Evolutionary conservation across 2,888 invertebrate species (phyloP).

Genomic region (Protodeltote pygarga): DNA sequence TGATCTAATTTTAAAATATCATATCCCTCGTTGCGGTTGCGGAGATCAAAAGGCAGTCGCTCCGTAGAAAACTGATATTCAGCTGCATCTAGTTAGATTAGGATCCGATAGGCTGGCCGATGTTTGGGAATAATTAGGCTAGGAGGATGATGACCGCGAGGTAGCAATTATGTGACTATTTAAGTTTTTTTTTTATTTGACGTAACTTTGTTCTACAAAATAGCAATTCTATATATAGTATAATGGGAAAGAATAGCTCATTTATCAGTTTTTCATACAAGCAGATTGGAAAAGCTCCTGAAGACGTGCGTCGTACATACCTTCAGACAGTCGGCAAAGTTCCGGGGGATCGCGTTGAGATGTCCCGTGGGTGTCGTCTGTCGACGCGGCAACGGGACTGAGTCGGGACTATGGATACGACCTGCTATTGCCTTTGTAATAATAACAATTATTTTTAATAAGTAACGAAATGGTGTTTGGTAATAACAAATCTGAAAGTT

Average conservation of each 20-base stretch:
- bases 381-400: slow-evolving; percentile 45
- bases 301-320: slow-evolving; percentile 20
- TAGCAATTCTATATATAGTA: no score
- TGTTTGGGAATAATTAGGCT: no score
- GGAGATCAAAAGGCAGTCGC: no score
- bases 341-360: slow-evolving; percentile 43
- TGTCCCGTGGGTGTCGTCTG: slow-evolving; percentile 72
- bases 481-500: neutral
- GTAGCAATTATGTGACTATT: no score
- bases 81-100: no score
- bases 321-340: slow-evolving; percentile 28
- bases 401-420: slow-evolving; percentile 6
- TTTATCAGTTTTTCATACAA: slow-evolving; percentile 4
- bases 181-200: no score
- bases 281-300: slow-evolving; percentile 38
- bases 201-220: no score
- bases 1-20: no score
- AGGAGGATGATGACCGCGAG: no score
- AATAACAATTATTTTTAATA: slow-evolving; percentile 20
- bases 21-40: no score
- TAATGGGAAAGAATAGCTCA: slow-evolving; percentile 4
- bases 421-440: slow-evolving; percentile 8
- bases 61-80: no score
- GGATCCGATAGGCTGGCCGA: no score
- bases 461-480: neutral